Base-by-base conservation (phyloP, 2,113 vertebrate species). In the Anguilla japonica region DNA sequence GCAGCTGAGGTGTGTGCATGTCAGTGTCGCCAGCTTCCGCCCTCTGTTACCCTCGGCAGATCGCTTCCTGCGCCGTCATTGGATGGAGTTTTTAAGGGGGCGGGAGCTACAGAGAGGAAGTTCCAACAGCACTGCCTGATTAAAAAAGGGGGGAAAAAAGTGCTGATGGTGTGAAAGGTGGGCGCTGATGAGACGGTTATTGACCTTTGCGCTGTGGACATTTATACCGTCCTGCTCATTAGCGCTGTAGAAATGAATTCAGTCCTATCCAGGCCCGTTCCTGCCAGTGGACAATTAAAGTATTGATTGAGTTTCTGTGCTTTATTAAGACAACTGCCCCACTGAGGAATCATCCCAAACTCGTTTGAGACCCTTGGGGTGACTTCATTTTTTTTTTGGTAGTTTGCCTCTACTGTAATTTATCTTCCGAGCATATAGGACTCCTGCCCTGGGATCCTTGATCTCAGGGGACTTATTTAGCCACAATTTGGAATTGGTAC, bases 181-280 rank as follows among this genome's bases (percentile, higher is more conserved):
- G 41, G 22, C 81, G 89, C 87, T 88, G 89, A 87, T 90, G 89
- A 80, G 81, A 85, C 81, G 41, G 39, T 87, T 90, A 91, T 89
- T 89, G 89, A 91, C 86, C 84, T 87, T 41, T 84, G 41, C 81
- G 85, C 63, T 41, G 60, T 80, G 71, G 81, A 53, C 29, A 53
- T 87, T 84, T 83, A 56, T 90, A 84, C 81, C 60, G 81, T 83
- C 84, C 41, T 83, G 79, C 84, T 90, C 84, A 79, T 88, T 90
- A 88, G 81, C 75, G 79, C 82, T 81, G 87, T 83, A 89, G 89
- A 89, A 89, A 90, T 83, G 81, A 89, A 63, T 88, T 82, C 82
- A 60, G 85, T 41, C 7, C 3, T 41, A 71, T 22, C 41, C 39
- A 26, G 3, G 53, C 71, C 29, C 18, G 26, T 29, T n/a, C 40